Conservation (phyloP, 2,113 vertebrate species). For the Ageneiosus marmoratus region DNA sequence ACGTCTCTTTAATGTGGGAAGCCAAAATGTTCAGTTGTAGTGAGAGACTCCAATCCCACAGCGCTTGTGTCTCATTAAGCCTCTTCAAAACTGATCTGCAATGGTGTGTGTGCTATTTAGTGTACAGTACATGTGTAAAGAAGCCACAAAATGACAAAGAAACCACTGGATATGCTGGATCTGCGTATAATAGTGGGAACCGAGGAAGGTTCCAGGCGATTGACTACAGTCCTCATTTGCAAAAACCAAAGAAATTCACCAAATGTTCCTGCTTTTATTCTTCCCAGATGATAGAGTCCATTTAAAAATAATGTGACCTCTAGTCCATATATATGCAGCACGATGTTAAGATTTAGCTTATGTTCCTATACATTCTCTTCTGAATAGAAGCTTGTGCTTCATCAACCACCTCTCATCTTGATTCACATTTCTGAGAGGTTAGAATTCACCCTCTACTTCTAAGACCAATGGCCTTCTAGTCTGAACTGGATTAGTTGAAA, state of each 20-base stretch:
- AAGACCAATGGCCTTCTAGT: constrained; percentile 12
- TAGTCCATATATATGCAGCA: background rate
- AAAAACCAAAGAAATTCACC: constrained; percentile 37
- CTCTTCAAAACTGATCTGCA: constrained; percentile 48
- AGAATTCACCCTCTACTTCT: constrained; percentile 9
- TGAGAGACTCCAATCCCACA: constrained; percentile 47
- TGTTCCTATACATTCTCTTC: background rate
- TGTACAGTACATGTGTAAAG: constrained; percentile 43
- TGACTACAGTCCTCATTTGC: constrained; percentile 40
- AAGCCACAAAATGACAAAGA: constrained; percentile 48
- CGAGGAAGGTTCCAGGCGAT: constrained; percentile 26
- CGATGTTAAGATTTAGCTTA: background rate
- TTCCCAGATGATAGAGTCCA: constrained; percentile 18
- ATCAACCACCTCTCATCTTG: constrained; percentile 8
- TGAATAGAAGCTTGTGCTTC: background rate
- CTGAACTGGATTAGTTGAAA: constrained; percentile 44
- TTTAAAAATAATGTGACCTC: background rate
- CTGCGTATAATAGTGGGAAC: constrained; percentile 31
- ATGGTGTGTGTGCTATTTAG: constrained; percentile 5
- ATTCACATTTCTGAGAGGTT: constrained; percentile 24
- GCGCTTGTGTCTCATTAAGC: constrained; percentile 62
- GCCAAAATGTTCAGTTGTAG: constrained; percentile 65
- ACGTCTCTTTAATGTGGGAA: constrained; percentile 58
- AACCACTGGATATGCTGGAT: constrained; percentile 38
- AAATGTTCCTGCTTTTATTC: constrained; percentile 21